Evolutionary conservation across 2,888 invertebrate species (phyloP), one percentile per base, ranked within the genome.

Genomic region (Eupithecia centaureata): DNA sequence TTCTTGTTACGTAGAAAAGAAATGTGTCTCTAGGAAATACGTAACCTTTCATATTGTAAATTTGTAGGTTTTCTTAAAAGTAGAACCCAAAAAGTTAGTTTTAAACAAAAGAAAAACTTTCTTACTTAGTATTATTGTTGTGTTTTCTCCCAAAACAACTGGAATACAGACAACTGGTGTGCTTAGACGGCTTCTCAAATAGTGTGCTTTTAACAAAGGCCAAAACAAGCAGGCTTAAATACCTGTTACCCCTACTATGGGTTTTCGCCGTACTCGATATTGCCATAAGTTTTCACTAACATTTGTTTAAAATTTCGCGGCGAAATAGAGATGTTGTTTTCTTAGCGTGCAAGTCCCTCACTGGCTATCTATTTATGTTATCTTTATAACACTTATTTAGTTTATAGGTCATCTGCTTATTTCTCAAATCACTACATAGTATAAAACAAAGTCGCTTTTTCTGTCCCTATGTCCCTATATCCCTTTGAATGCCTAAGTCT

Each of bases 121-220:
- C 33, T 33, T 13, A 13, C 4, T 5, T 15, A 35, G 35, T 35
- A 38, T n/a, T n/a, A n/a, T n/a, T n/a, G n/a, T n/a, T n/a, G 38
- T n/a, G 35, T 38, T n/a, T 38, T 38, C 3, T 42, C 1, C 18
- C 47, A 47, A 47, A 47, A 47, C 22, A 22, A 22, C 52, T 52
- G 7, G 13, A 27, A 52, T 27, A 2, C 27, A 13, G 15, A 25
- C 25, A 15, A 27, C 15, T 22, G 51, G 13, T n/a, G 25, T 25
- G 25, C 51, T 27, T 25, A 27, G 27, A 27, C 18, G 15, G 27
- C 27, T 27, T 27, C 27, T 27, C 52, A 52, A 52, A 52, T 27
- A 52, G 27, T 27, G 52, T 52, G 25, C 27, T 52, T 52, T 15
- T 27, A 52, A 52, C 27, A 52, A 52, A 27, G 51, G 7, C 51